These are phyloP conservation scores for Drosophila falleni DNA, from an alignment of 2,888 invertebrate genomes.

Conservation along the genomic window DNA sequence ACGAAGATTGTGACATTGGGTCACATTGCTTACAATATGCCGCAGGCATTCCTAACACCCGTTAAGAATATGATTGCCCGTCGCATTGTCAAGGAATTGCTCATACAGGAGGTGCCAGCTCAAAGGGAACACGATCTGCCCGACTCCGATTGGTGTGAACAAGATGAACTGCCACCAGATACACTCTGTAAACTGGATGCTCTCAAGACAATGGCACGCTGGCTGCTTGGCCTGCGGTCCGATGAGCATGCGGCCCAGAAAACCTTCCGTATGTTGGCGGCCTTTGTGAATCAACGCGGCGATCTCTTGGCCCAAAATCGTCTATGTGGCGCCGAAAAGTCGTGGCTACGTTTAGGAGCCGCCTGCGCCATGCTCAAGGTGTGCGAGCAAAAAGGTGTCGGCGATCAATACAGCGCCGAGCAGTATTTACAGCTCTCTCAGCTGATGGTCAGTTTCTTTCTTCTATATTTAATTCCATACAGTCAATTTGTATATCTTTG, in stretches of 20 bases:
- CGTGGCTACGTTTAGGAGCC: slow-evolving; percentile 95
- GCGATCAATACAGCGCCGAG: slow-evolving; percentile 96
- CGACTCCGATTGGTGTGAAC: slow-evolving; percentile 90
- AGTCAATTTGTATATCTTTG: too few relatives aligned
- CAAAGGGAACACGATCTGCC: slow-evolving; percentile 85
- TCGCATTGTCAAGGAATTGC: slow-evolving; percentile 96
- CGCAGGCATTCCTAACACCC: slow-evolving; percentile 94
- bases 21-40: slow-evolving; percentile 96
- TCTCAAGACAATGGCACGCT: slow-evolving; percentile 97
- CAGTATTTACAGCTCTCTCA: slow-evolving; percentile 97
- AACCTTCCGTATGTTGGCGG: slow-evolving; percentile 97
- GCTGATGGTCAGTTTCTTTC: slow-evolving; percentile 90
- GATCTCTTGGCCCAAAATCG: slow-evolving; percentile 92
- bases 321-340: slow-evolving; percentile 94
- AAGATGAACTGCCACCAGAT: slow-evolving; percentile 95
- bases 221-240: slow-evolving; percentile 95
- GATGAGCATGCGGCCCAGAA: slow-evolving; percentile 95
- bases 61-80: slow-evolving; percentile 98
- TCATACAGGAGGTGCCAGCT: slow-evolving; percentile 92
- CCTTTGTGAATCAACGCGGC: slow-evolving; percentile 96
- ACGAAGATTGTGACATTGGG: slow-evolving; percentile 97
- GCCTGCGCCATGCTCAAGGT: slow-evolving; percentile 98
- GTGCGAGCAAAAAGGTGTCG: slow-evolving; percentile 98
- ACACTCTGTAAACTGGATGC: slow-evolving; percentile 97
- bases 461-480: background rate